Percentiles rank a stretch among this genome's conserved stretches.
phyloP scores from a whole-genome alignment of 2,113 vertebrate species.

The Notothenia rossii region DNA sequence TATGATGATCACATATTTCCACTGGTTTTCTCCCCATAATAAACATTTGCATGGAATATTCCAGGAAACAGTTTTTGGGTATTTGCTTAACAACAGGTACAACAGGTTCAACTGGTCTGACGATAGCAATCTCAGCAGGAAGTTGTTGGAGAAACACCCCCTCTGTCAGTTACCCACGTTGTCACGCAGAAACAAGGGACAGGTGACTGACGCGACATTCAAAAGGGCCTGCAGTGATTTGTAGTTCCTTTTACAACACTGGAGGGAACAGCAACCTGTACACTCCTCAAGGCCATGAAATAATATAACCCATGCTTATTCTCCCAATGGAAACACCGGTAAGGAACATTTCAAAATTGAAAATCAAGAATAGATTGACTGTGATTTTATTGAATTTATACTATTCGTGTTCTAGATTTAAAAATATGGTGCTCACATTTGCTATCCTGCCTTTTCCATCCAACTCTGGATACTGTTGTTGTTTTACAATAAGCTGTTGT shows the following conservation, averaged over 20 bases:
- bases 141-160: constrained; percentile 51
- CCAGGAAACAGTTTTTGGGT: background rate
- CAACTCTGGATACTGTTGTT: background rate
- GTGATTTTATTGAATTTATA: background rate
- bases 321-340: constrained; percentile 61
- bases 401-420: background rate
- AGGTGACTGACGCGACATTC: constrained; percentile 22
- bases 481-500: background rate
- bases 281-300: background rate
- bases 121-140: constrained; percentile 54
- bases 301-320: background rate
- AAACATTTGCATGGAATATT: constrained; percentile 15
- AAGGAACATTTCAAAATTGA: constrained; percentile 23
- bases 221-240: constrained; percentile 3
- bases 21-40: background rate
- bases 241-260: background rate
- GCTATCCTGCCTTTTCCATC: background rate
- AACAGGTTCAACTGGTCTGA: constrained; percentile 75
- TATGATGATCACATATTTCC: background rate
- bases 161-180: constrained; percentile 11
- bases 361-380: background rate
- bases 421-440: background rate
- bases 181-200: constrained; percentile 39
- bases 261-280: background rate
- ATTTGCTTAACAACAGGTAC: constrained; percentile 58